Evolutionary conservation across 1,140 invertebrate genomes (phyloP).

Genomic region (Drosophila jambulina): DNA sequence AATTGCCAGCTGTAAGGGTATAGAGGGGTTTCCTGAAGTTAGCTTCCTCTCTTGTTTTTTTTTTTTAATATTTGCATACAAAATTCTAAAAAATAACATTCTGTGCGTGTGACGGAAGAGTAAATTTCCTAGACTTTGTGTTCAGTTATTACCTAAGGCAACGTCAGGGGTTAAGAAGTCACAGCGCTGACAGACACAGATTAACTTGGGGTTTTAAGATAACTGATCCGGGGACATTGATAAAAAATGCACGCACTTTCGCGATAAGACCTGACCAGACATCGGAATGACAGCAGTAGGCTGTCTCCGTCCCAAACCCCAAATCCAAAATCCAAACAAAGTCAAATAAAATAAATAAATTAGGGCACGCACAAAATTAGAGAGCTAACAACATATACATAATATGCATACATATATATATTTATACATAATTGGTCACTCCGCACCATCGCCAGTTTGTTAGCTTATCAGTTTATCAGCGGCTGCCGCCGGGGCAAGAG

Average conservation of each 20-base stretch:
- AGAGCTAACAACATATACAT: background rate
- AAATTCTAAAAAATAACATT: background rate
- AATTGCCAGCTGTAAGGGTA: no score
- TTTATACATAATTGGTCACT: background rate
- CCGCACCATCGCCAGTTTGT: background rate
- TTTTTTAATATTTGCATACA: no score
- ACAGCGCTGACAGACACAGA: background rate
- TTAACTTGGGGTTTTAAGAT: background rate
- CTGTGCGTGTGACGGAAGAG: background rate
- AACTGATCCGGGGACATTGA: background rate
- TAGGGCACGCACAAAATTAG: conserved; percentile 1
- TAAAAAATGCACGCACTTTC: background rate
- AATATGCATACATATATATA: background rate
- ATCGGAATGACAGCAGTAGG: background rate
- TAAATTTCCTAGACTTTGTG: background rate
- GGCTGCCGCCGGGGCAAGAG: background rate
- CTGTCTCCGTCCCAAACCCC: background rate
- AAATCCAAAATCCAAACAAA: background rate
- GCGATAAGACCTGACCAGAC: background rate
- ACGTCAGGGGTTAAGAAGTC: background rate
- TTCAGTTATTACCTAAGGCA: background rate
- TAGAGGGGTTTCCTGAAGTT: no score
- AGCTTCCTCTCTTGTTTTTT: no score
- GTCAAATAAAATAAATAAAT: background rate
- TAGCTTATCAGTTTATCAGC: conserved; percentile 24